Evolutionary conservation across 1,140 invertebrate genomes (phyloP).

Genomic region (Mactra quadrangularis): DNA sequence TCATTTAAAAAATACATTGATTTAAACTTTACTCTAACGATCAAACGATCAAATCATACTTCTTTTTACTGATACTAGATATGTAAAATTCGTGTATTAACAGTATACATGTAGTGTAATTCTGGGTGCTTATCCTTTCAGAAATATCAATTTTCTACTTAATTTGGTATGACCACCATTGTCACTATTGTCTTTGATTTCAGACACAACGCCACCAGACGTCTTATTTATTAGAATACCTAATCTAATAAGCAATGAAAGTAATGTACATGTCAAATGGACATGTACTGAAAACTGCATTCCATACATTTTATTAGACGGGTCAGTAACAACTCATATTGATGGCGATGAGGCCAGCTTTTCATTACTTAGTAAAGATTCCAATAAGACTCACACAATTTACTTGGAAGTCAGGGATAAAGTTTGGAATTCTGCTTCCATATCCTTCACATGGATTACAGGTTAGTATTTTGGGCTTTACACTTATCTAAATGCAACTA

Average conservation of each 20-base stretch:
- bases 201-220: constrained; percentile 30
- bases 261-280: neutral
- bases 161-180: neutral
- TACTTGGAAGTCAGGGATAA: neutral
- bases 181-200: no score
- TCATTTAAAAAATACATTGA: no score
- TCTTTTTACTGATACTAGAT: no score
- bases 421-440: neutral
- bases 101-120: no score
- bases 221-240: neutral
- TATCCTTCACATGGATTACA: neutral
- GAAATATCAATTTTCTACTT: neutral
- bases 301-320: neutral
- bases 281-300: neutral
- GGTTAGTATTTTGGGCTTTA: neutral
- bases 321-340: neutral
- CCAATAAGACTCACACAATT: neutral
- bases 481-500: neutral
- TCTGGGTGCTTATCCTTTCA: no score
- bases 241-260: neutral
- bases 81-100: no score
- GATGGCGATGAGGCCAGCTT: neutral
- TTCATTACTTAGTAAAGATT: neutral
- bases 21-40: no score
- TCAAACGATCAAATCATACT: no score